Percentiles rank a stretch among this genome's conserved stretches.
Conservation (phyloP, 2,113 vertebrate species). For the Myrmecobius fasciatus region DNA sequence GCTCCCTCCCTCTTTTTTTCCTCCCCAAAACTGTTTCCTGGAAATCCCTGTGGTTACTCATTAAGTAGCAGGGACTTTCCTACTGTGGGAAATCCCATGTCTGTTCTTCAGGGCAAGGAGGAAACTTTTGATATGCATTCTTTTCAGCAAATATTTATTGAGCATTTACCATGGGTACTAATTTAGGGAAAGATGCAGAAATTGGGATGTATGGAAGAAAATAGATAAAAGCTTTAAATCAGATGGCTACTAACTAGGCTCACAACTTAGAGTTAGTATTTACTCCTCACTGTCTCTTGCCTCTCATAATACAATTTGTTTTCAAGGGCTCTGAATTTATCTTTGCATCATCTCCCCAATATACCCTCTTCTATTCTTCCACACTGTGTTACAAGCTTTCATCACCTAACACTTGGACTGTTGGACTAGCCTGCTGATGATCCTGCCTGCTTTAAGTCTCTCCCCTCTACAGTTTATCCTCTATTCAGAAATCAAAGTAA, state of each 20-base stretch:
- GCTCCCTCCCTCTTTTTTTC: background rate
- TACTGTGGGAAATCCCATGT: background rate
- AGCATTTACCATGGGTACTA: background rate
- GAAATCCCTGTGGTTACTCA: background rate
- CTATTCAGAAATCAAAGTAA: background rate
- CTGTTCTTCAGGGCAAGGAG: background rate
- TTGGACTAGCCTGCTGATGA: background rate
- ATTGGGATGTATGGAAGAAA: background rate
- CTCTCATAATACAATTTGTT: background rate
- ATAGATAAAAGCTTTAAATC: background rate
- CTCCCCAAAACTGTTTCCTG: background rate
- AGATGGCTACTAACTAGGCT: background rate
- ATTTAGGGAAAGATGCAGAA: background rate
- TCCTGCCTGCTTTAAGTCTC: background rate
- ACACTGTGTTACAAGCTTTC: background rate
- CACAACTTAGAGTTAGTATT: background rate
- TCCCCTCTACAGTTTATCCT: background rate
- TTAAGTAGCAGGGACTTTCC: background rate
- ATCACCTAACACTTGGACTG: background rate
- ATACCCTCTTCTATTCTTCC: background rate
- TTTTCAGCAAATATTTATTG: background rate
- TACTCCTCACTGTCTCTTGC: background rate
- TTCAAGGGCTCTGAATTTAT: background rate
- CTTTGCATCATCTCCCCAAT: background rate
- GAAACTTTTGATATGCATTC: background rate